Conservation (phyloP, 2,113 vertebrate genomes). For the Mastomys coucha region DNA sequence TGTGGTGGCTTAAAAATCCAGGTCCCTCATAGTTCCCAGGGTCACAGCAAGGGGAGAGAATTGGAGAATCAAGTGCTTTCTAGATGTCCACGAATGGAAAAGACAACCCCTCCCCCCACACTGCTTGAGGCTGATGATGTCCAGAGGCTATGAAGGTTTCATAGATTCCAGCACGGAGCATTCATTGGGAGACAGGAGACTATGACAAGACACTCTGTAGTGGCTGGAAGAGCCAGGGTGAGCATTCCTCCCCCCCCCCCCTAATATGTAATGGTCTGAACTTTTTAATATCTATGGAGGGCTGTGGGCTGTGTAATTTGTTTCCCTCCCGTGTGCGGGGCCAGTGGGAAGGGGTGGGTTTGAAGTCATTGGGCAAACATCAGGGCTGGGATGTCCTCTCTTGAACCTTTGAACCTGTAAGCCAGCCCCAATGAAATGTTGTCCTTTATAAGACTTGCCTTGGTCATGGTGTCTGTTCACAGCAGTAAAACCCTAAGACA, state of each 20-base stretch:
- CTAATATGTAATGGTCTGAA: background rate
- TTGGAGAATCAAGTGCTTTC: background rate
- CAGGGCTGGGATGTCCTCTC: background rate
- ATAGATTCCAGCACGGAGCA: background rate
- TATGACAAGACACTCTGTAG: background rate
- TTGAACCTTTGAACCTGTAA: too few relatives aligned
- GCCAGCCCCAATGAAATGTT: too few relatives aligned
- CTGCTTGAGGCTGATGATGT: background rate
- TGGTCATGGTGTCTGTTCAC: too few relatives aligned
- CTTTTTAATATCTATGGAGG: background rate
- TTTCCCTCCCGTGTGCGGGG: background rate
- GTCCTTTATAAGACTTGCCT: too few relatives aligned
- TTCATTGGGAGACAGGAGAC: background rate
- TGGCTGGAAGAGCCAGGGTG: background rate
- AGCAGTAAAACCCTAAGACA: too few relatives aligned
- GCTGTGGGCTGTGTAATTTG: background rate
- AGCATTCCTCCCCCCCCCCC: background rate
- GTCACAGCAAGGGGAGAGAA: background rate
- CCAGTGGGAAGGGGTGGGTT: background rate
- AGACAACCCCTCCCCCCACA: background rate
- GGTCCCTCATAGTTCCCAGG: background rate
- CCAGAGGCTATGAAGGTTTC: background rate
- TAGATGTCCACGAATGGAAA: background rate
- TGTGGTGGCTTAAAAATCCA: background rate
- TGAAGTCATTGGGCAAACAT: background rate